Percentiles rank a stretch among this genome's conserved stretches.
Evolutionary conservation across 2,888 invertebrate species (phyloP).

Genomic region (Monochamus alternatus): DNA sequence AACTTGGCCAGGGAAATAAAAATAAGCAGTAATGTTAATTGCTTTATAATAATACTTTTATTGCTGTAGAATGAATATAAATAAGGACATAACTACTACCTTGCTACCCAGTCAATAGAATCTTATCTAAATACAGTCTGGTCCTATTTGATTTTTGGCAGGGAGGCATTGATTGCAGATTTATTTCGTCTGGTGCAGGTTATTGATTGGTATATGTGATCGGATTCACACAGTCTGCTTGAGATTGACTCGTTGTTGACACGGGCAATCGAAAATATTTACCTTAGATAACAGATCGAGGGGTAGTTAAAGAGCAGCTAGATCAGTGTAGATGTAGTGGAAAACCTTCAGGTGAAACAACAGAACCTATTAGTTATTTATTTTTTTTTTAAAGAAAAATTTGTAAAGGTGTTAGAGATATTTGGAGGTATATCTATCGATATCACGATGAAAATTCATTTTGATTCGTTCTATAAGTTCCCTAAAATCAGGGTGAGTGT

Average conservation of each 20-base stretch:
- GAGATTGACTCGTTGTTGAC: constrained; percentile 23
- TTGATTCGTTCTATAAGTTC: constrained; percentile 19
- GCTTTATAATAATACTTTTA: too few species aligned
- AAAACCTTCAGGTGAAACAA: background rate
- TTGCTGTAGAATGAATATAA: too few species aligned
- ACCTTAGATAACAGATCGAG: background rate
- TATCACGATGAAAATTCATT: background rate
- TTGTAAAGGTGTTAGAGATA: background rate
- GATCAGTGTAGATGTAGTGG: background rate
- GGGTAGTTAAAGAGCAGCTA: background rate
- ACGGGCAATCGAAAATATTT: constrained; percentile 15
- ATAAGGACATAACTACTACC: too few species aligned
- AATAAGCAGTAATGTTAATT: too few species aligned
- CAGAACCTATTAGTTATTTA: background rate
- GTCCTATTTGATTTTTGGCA: background rate
- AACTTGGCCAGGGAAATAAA: too few species aligned
- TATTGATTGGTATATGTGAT: background rate
- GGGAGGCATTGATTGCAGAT: background rate
- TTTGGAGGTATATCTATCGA: background rate
- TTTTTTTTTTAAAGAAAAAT: background rate
- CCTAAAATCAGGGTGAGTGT: constrained; percentile 23
- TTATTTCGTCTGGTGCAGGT: background rate
- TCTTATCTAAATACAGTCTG: too few species aligned
- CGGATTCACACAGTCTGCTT: background rate
- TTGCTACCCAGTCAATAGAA: too few species aligned